A percentile compares a stretch with the other conserved stretches of the same genome.
Evolutionary conservation across 1,140 invertebrate species (phyloP).

Genomic region (Parapsyche elsis): DNA sequence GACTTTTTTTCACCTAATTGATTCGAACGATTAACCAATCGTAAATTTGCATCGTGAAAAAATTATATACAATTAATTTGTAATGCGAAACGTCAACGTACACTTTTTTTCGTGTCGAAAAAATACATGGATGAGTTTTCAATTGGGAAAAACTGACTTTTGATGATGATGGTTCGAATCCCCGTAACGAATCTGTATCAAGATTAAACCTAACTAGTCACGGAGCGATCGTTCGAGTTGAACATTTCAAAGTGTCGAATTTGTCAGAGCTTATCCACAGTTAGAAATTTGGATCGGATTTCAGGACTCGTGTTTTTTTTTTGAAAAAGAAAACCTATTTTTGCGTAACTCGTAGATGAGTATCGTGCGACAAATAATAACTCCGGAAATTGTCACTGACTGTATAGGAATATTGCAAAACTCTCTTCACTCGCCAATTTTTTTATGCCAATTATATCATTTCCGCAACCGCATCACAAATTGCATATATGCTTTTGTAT

Average conservation of each 20-base stretch:
- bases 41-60: background rate
- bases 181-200: constrained; percentile 1
- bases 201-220: background rate
- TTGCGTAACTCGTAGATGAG: background rate
- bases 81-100: too few relatives aligned
- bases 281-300: background rate
- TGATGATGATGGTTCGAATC: background rate
- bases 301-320: too few relatives aligned
- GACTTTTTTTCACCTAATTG: constrained; percentile 12
- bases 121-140: background rate
- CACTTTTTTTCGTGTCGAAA: too few relatives aligned
- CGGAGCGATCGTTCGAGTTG: background rate
- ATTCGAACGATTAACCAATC: constrained; percentile 19
- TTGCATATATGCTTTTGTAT: background rate
- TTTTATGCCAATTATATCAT: background rate
- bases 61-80: too few relatives aligned
- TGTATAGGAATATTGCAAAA: constrained; percentile 2
- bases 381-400: background rate
- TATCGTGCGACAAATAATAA: background rate
- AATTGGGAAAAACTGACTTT: background rate
- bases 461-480: background rate
- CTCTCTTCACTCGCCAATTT: background rate
- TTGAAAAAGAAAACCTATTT: too few relatives aligned
- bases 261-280: constrained; percentile 6
- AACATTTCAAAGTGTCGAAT: background rate